Percentiles rank a stretch among this genome's conserved stretches.
Conservation (phyloP, 2,797 vertebrate species). For the Mus spretus region DNA sequence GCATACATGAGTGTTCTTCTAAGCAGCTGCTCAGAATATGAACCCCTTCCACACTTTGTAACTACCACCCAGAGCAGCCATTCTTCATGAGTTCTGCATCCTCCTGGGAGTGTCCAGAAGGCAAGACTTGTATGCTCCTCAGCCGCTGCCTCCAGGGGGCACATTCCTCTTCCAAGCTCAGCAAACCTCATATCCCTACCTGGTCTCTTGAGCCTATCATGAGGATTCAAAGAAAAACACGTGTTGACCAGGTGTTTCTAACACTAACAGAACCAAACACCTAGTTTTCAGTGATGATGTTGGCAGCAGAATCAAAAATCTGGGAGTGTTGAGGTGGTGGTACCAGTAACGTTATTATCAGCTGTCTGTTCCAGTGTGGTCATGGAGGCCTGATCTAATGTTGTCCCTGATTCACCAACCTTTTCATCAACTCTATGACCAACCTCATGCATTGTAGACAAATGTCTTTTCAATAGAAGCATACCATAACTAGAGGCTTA, state of each 20-base stretch:
- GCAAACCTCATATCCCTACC: background rate
- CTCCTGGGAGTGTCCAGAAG: background rate
- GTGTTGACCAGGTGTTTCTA: background rate
- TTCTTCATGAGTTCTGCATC: background rate
- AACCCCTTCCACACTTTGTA: background rate
- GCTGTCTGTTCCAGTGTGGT: background rate
- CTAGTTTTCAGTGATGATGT: background rate
- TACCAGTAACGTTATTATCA: background rate
- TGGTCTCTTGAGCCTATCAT: background rate
- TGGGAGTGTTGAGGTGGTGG: background rate
- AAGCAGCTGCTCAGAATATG: background rate
- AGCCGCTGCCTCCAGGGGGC: background rate
- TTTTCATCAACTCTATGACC: conserved; percentile 2
- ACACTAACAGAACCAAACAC: background rate
- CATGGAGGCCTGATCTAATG: background rate
- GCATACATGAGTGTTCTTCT: background rate
- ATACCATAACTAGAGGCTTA: background rate
- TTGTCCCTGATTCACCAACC: background rate
- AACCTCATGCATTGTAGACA: background rate
- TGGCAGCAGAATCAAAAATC: conserved; percentile 13
- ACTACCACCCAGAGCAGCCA: background rate
- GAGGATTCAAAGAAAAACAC: conserved; percentile 42
- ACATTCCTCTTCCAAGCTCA: background rate
- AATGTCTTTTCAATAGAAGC: conserved; percentile 7
- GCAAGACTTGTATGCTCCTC: background rate